These are phyloP conservation scores for Catamblyrhynchus diadema DNA, from an alignment of 2,797 vertebrate species.

Conservation along the genomic window DNA sequence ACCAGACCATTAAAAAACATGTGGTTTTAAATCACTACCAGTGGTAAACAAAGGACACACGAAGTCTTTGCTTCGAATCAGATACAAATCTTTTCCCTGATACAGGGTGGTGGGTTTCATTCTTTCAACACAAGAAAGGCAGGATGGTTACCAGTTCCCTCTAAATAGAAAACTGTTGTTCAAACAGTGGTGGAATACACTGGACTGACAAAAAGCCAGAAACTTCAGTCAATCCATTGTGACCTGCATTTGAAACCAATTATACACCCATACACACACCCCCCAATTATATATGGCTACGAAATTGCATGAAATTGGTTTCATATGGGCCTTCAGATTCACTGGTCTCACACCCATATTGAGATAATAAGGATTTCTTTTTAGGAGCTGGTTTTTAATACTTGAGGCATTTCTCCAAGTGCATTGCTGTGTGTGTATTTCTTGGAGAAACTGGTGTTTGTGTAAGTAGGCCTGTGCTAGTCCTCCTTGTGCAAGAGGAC, in stretches of 20 bases:
- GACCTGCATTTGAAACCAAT: slow-evolving; percentile 70
- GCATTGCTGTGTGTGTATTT: slow-evolving; percentile 52
- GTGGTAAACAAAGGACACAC: neutral
- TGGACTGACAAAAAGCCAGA: slow-evolving; percentile 33
- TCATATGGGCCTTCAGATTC: slow-evolving; percentile 61
- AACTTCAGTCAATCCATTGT: neutral
- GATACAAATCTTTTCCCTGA: slow-evolving; percentile 1
- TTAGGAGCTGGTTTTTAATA: slow-evolving; percentile 53
- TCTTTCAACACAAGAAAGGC: slow-evolving; percentile 27
- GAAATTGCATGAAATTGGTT: slow-evolving; percentile 69
- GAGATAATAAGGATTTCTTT: slow-evolving; percentile 72
- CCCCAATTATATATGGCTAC: slow-evolving; percentile 51
- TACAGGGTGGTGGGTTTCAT: neutral
- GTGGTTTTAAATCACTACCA: neutral
- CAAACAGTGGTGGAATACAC: slow-evolving; percentile 28
- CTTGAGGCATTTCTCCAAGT: slow-evolving; percentile 65
- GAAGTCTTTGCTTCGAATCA: slow-evolving; percentile 1
- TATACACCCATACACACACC: slow-evolving; percentile 25
- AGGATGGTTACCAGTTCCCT: slow-evolving; percentile 26
- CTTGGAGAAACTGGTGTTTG: slow-evolving; percentile 56
- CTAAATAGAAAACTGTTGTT: slow-evolving; percentile 49
- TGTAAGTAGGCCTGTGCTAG: slow-evolving; percentile 18
- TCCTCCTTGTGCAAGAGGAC: slow-evolving; percentile 1
- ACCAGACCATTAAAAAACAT: neutral
- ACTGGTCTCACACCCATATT: slow-evolving; percentile 57